These are phyloP conservation scores for Microtus ochrogaster DNA, from an alignment of 2,113 vertebrate species.

Conservation along the genomic window DNA sequence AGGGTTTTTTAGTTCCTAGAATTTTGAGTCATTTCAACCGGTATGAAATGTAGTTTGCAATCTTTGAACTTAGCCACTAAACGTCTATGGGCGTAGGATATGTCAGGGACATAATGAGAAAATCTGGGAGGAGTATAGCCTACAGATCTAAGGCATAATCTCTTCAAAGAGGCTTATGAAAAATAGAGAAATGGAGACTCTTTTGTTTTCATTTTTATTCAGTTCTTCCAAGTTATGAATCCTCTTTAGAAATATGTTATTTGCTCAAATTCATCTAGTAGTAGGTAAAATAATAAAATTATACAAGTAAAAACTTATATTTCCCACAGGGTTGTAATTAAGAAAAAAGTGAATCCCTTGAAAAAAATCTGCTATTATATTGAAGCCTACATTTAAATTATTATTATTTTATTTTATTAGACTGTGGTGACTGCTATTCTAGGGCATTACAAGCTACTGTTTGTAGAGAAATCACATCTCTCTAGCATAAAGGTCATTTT, in stretches of 20 bases:
- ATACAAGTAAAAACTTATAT: slow-evolving; percentile 40
- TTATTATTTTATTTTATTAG: slow-evolving; percentile 43
- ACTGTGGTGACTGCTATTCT: background rate
- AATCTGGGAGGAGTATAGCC: background rate
- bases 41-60: slow-evolving; percentile 46
- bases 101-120: slow-evolving; percentile 4
- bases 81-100: background rate
- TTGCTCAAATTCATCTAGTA: slow-evolving; percentile 57
- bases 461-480: slow-evolving; percentile 72
- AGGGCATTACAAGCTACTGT: slow-evolving; percentile 21
- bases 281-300: slow-evolving; percentile 33
- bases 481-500: slow-evolving; percentile 75
- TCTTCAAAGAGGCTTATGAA: slow-evolving; percentile 11
- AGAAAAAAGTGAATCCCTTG: background rate
- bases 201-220: slow-evolving; percentile 33
- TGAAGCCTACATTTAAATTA: slow-evolving; percentile 31
- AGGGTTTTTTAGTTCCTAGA: slow-evolving; percentile 45
- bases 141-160: background rate
- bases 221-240: slow-evolving; percentile 47
- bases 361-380: background rate
- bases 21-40: slow-evolving; percentile 41
- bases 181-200: slow-evolving; percentile 1
- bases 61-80: slow-evolving; percentile 51
- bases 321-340: slow-evolving; percentile 20
- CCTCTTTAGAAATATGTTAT: slow-evolving; percentile 22